Conservation (phyloP, 2,888 invertebrate species). For the Dolichomitus sp. region DNA sequence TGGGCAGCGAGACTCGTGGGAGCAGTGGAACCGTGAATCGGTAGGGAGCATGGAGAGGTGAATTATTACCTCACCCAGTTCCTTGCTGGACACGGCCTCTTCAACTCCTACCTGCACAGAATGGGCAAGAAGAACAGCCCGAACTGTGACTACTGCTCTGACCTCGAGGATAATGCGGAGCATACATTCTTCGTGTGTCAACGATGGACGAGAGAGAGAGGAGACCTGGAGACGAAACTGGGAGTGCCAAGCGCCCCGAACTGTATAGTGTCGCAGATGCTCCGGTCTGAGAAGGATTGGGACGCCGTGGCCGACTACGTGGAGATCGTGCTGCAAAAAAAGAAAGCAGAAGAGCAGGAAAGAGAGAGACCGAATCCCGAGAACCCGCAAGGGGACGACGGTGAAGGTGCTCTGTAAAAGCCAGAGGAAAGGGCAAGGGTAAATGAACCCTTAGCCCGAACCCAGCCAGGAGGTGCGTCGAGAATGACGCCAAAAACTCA, state of each 20-base stretch:
- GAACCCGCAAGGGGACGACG: not conserved
- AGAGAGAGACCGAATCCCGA: not conserved
- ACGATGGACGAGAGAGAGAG: not conserved
- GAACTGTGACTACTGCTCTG: too few species aligned
- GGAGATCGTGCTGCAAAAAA: constrained; percentile 3
- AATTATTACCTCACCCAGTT: too few species aligned
- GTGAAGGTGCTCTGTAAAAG: not conserved
- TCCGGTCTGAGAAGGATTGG: constrained; percentile 22
- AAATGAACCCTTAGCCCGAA: not conserved
- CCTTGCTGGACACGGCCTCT: too few species aligned
- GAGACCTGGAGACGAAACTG: not conserved
- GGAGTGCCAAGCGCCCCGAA: not conserved
- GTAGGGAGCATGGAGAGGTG: too few species aligned
- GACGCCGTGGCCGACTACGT: constrained; percentile 21
- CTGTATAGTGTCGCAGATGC: constrained; percentile 29
- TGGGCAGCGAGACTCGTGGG: too few species aligned
- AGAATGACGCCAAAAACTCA: not conserved
- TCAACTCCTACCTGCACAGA: too few species aligned
- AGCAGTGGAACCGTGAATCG: too few species aligned
- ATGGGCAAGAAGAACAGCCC: too few species aligned
- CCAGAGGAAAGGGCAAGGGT: not conserved
- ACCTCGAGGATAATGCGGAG: too few species aligned
- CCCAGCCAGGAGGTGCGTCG: not conserved
- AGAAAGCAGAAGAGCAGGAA: constrained; percentile 33
- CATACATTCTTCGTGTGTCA: too few species aligned